These are phyloP conservation scores for Oxyura jamaicensis DNA, from an alignment of 2,113 vertebrate genomes.

Conservation along the genomic window DNA sequence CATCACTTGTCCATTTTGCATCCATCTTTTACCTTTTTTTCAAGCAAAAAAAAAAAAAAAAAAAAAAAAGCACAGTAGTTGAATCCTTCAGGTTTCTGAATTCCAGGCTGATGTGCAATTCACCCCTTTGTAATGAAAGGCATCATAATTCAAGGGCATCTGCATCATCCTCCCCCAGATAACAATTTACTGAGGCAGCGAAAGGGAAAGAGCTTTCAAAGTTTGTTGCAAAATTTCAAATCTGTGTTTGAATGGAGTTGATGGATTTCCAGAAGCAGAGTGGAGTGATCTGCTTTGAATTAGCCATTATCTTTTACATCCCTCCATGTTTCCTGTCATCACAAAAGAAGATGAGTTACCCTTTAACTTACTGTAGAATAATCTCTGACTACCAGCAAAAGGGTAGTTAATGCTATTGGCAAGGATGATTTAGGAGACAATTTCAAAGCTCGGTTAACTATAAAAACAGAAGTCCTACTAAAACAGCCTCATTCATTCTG, in stretches of 20 bases:
- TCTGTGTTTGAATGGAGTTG: neutral
- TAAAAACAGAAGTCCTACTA: conserved; percentile 47
- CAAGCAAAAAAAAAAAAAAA: conserved; percentile 8
- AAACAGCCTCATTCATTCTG: conserved; percentile 1
- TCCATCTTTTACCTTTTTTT: neutral
- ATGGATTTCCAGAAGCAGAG: conserved; percentile 65
- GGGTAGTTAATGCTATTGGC: conserved; percentile 51
- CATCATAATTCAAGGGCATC: conserved; percentile 34
- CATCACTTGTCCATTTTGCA: neutral
- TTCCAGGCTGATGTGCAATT: neutral
- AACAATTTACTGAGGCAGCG: neutral
- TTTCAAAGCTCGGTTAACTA: conserved; percentile 59
- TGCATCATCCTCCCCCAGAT: conserved; percentile 16
- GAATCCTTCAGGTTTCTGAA: conserved; percentile 17
- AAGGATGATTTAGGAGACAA: conserved; percentile 60
- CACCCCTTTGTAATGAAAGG: neutral
- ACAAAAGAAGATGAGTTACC: conserved; percentile 70
- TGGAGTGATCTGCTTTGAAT: conserved; percentile 70
- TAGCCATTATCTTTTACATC: conserved; percentile 73
- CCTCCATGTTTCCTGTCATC: conserved; percentile 67
- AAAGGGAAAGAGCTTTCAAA: conserved; percentile 44
- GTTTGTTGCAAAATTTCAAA: conserved; percentile 51
- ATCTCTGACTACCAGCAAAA: conserved; percentile 58
- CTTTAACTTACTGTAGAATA: conserved; percentile 68
- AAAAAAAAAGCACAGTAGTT: neutral